A percentile compares a stretch with the other conserved stretches of the same genome.
phyloP scores from a whole-genome alignment of 2,113 vertebrate genomes.

The rabbit (Oryctolagus cuniculus) region DNA sequence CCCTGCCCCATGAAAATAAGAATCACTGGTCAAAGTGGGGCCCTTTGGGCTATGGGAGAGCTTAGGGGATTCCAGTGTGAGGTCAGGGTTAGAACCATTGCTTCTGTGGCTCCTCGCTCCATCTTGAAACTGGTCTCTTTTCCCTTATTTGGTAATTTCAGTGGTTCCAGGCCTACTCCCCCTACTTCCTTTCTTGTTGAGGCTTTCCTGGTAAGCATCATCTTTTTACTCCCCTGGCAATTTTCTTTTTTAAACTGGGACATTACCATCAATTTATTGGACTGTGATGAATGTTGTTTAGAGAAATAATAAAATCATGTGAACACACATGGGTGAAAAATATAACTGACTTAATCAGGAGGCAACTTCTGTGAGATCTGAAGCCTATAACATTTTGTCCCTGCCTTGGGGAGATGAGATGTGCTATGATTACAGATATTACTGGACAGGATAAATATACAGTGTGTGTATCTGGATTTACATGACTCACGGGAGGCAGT shows the following conservation, averaged over 20 bases:
- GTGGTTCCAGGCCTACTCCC: too few species aligned
- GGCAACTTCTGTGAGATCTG: neutral
- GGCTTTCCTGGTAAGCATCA: neutral
- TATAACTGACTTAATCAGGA: conserved; percentile 36
- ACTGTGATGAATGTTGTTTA: conserved; percentile 26
- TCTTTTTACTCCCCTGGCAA: conserved; percentile 16
- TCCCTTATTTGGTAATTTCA: conserved; percentile 26
- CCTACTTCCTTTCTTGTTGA: neutral
- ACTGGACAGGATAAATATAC: conserved; percentile 13
- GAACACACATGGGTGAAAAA: conserved; percentile 33
- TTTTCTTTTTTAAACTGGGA: conserved; percentile 53
- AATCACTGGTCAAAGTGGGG: neutral
- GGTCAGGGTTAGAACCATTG: neutral
- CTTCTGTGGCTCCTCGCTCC: neutral
- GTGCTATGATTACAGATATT: conserved; percentile 55
- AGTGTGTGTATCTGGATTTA: conserved; percentile 33
- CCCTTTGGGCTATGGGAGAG: neutral
- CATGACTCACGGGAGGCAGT: neutral
- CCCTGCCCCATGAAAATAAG: neutral
- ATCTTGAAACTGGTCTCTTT: neutral
- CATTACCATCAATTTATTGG: conserved; percentile 31
- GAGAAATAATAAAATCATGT: conserved; percentile 55
- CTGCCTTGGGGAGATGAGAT: conserved; percentile 29
- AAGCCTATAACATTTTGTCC: conserved; percentile 49
- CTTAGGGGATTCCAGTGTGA: neutral